Evolutionary conservation across 2,888 invertebrate species (phyloP).

Genomic region (Aleiodes testaceus): DNA sequence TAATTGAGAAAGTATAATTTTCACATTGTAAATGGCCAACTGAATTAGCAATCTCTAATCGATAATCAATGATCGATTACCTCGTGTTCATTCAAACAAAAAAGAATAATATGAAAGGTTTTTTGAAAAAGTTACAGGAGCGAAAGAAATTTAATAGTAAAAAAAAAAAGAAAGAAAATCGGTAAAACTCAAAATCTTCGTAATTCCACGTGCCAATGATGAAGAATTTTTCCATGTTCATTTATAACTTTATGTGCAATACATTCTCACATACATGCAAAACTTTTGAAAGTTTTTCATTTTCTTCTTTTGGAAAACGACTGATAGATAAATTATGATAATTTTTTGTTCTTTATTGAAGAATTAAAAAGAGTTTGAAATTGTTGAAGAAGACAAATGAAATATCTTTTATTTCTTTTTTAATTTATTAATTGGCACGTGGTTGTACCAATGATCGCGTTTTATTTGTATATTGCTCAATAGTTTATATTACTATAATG

Average conservation of each 20-base stretch:
- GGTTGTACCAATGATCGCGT: slow-evolving; percentile 66
- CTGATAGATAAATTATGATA: slow-evolving; percentile 29
- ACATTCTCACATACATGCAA: slow-evolving; percentile 32
- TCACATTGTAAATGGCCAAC: slow-evolving; percentile 35
- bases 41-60: slow-evolving; percentile 34
- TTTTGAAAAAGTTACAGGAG: slow-evolving; percentile 8
- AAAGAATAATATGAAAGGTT: slow-evolving; percentile 4
- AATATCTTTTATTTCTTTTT: slow-evolving; percentile 5
- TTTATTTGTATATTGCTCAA: slow-evolving; percentile 73
- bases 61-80: slow-evolving; percentile 35
- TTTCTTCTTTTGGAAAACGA: slow-evolving; percentile 20
- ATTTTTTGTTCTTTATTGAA: slow-evolving; percentile 19
- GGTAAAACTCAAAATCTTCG: slow-evolving; percentile 34
- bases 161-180: slow-evolving; percentile 28
- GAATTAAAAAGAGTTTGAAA: slow-evolving; percentile 32
- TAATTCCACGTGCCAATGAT: slow-evolving; percentile 42
- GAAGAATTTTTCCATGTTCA: slow-evolving; percentile 31
- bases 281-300: background rate
- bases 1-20: slow-evolving; percentile 22
- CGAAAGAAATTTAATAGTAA: slow-evolving; percentile 22
- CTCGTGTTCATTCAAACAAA: slow-evolving; percentile 36
- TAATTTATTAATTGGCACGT: slow-evolving; percentile 68
- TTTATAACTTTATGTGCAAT: slow-evolving; percentile 39
- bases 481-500: slow-evolving; percentile 72
- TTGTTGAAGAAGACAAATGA: background rate